These are phyloP conservation scores for Astreopora myriophthalma DNA, from an alignment of 64 coral and sea anemone genomes.

Conservation along the genomic window DNA sequence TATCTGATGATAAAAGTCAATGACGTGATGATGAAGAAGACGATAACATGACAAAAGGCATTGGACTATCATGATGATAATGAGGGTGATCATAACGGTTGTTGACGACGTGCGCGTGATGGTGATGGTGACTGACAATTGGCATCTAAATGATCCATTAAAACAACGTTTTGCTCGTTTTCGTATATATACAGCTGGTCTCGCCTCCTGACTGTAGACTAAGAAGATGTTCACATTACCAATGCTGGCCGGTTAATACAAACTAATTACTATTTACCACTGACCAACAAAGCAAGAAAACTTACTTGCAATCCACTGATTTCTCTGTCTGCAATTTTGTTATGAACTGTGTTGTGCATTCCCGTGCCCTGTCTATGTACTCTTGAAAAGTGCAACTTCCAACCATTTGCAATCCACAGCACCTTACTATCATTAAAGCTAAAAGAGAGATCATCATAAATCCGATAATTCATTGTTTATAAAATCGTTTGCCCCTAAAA, in stretches of 20 bases:
- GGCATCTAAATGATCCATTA: background rate
- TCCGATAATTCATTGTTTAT: background rate
- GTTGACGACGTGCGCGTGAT: background rate
- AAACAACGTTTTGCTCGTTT: background rate
- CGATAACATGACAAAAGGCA: no score
- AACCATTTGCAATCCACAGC: slow-evolving; percentile 39
- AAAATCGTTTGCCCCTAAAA: no score
- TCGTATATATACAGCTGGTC: no score
- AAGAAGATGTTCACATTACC: no score
- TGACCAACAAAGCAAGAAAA: background rate
- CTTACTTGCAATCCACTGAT: slow-evolving; percentile 41
- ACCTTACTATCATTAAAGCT: slow-evolving; percentile 12
- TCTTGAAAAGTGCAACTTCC: slow-evolving; percentile 41
- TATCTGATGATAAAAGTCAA: no score
- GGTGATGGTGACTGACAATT: background rate
- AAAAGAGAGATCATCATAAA: background rate
- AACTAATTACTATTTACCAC: background rate
- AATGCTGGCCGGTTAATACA: background rate
- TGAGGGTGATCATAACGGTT: no score
- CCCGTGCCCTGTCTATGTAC: slow-evolving; percentile 17
- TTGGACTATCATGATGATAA: no score
- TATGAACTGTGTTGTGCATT: slow-evolving; percentile 31
- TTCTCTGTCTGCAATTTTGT: background rate
- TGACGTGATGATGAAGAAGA: no score
- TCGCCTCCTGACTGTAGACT: no score